Conservation (phyloP, 30 jellyfish, hydroid and myxozoan species). For the Clytia hemisphaerica region DNA sequence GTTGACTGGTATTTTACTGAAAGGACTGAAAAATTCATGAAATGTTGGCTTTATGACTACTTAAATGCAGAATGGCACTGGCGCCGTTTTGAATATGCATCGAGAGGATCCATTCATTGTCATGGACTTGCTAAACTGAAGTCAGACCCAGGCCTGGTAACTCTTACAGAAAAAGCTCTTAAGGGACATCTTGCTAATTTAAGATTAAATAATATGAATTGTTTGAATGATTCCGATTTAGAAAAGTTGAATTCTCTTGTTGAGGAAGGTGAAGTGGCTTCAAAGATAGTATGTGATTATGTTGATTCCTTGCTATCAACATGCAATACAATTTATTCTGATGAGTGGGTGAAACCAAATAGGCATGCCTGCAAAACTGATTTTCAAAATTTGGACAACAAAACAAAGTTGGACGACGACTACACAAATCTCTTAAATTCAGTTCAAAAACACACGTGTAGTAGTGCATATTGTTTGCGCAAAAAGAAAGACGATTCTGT, state of each 20-base stretch:
- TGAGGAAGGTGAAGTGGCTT: slow-evolving; percentile 21
- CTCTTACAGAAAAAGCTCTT: slow-evolving; percentile 28
- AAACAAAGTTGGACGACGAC: neutral
- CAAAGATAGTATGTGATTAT: slow-evolving; percentile 5
- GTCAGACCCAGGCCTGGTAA: slow-evolving; percentile 37
- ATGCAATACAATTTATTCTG: slow-evolving; percentile 17
- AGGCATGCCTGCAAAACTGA: slow-evolving; percentile 39
- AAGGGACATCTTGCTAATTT: slow-evolving; percentile 25
- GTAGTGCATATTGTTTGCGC: slow-evolving; percentile 34
- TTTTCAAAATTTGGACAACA: neutral
- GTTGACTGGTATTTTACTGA: slow-evolving; percentile 29
- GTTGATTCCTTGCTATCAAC: slow-evolving; percentile 17
- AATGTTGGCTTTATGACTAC: slow-evolving; percentile 33
- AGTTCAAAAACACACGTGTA: slow-evolving; percentile 30
- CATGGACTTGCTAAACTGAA: slow-evolving; percentile 42
- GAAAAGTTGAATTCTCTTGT: slow-evolving; percentile 3
- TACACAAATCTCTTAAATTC: slow-evolving; percentile 17
- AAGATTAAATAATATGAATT: neutral
- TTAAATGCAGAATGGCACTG: slow-evolving; percentile 56
- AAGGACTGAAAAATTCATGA: slow-evolving; percentile 41
- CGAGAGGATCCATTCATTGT: slow-evolving; percentile 36
- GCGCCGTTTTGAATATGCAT: slow-evolving; percentile 30
- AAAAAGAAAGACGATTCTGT: slow-evolving; percentile 3
- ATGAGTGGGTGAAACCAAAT: slow-evolving; percentile 21
- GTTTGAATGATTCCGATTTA: neutral